Percentiles rank a stretch among this genome's conserved stretches.
Evolutionary conservation across 2,888 invertebrate species (phyloP).

Genomic region (Idaea straminata): DNA sequence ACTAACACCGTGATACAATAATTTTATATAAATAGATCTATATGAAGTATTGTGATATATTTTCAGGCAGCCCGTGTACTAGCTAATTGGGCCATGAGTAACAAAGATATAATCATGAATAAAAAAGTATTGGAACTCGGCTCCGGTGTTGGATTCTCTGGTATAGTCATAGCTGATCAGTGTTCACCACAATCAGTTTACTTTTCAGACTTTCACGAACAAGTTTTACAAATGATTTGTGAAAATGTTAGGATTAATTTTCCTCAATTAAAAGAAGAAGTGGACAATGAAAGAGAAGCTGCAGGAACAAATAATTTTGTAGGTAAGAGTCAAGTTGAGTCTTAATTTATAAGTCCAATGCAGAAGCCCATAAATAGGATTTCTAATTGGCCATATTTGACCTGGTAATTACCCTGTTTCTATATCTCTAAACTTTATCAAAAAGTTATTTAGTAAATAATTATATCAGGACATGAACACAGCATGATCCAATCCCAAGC

Average conservation of each 20-base stretch:
- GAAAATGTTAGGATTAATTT: conserved; percentile 84
- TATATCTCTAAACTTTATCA: too few species aligned
- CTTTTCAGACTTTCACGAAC: conserved; percentile 85
- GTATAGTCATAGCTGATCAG: conserved; percentile 79
- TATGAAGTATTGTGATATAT: neutral
- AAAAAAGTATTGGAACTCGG: conserved; percentile 87
- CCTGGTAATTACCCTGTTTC: too few species aligned
- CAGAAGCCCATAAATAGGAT: too few species aligned
- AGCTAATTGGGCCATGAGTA: conserved; percentile 84
- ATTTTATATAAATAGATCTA: too few species aligned
- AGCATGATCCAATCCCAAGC: too few species aligned
- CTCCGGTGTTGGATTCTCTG: conserved; percentile 87
- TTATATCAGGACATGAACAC: too few species aligned
- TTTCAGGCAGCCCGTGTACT: conserved; percentile 84
- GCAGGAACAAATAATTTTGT: conserved; percentile 30
- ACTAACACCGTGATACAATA: too few species aligned
- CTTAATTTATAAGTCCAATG: too few species aligned
- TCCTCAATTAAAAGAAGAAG: conserved; percentile 29
- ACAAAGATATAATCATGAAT: conserved; percentile 69
- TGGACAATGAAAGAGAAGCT: conserved; percentile 20
- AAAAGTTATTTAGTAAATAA: too few species aligned
- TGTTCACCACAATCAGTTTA: conserved; percentile 78
- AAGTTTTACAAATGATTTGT: conserved; percentile 82
- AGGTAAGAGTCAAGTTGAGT: conserved; percentile 34
- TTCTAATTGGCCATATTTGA: too few species aligned